Percentiles rank a stretch among this genome's conserved stretches.
Evolutionary conservation across 2,797 vertebrate species (phyloP).

Genomic region (Borostomias antarcticus): DNA sequence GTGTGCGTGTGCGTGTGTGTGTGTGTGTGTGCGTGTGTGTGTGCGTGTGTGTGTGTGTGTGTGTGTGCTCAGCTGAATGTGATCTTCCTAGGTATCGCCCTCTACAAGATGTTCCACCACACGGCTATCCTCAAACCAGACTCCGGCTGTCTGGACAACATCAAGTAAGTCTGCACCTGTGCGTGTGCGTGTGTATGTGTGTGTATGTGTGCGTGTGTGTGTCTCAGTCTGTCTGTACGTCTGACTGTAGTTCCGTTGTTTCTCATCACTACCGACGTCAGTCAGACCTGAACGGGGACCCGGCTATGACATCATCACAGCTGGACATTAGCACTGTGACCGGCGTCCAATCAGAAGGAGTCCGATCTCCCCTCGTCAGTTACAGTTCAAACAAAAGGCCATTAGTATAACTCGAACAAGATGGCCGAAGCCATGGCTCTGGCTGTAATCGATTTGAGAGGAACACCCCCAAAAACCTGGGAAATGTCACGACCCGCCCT

Average conservation of each 20-base stretch:
- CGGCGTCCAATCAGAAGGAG: conserved; percentile 43
- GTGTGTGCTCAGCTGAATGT: conserved; percentile 90
- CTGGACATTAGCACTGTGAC: conserved; percentile 24
- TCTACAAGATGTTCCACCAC: conserved; percentile 99
- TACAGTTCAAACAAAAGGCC: conserved; percentile 45
- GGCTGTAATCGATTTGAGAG: too few species aligned
- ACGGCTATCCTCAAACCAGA: conserved; percentile 98
- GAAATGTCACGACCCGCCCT: too few species aligned
- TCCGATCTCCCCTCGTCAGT: conserved; percentile 33
- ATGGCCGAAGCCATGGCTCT: conserved; percentile 18
- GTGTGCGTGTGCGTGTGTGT: conserved; percentile 42
- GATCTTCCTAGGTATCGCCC: conserved; percentile 97
- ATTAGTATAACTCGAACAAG: conserved; percentile 53
- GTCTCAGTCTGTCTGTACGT: not conserved
- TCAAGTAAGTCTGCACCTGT: conserved; percentile 88
- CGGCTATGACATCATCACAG: conserved; percentile 47
- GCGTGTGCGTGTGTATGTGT: conserved; percentile 15
- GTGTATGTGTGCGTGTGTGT: not conserved
- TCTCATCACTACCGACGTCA: conserved; percentile 37
- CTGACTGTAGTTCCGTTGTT: conserved; percentile 31
- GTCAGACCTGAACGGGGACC: not conserved
- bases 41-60: conserved; percentile 33
- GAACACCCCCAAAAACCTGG: too few species aligned
- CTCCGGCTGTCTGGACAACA: conserved; percentile 98
- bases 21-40: conserved; percentile 22